Evolutionary conservation across 2,113 vertebrate genomes (phyloP).

Genomic region (Craseonycteris thonglongyai): DNA sequence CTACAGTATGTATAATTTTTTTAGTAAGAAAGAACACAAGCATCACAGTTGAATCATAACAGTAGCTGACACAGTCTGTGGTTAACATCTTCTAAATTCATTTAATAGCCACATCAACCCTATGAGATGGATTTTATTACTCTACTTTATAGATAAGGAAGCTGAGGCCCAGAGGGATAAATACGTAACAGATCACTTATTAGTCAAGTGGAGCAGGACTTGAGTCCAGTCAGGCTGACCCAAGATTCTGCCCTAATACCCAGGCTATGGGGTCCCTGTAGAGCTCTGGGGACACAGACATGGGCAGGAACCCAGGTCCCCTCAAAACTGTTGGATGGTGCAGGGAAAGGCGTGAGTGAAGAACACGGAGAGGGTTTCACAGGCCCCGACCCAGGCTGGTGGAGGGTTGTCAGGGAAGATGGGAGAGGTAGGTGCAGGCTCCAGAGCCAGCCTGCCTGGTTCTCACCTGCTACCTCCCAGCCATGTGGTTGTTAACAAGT

Average conservation of each 20-base stretch:
- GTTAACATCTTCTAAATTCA: neutral
- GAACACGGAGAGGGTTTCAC: fast-evolving
- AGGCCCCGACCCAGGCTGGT: neutral
- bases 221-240: fast-evolving
- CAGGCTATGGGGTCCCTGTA: neutral
- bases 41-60: neutral
- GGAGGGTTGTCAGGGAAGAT: neutral
- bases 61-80: neutral
- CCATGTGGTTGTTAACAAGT: neutral
- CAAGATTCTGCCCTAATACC: neutral
- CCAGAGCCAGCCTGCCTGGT: too few relatives aligned
- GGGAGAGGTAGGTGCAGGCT: neutral
- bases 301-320: neutral
- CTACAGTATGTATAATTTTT: neutral
- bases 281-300: neutral
- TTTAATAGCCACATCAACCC: neutral
- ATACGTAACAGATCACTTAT: too few relatives aligned
- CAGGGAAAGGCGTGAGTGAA: too few relatives aligned
- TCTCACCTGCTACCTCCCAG: neutral
- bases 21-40: neutral
- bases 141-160: neutral
- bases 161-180: neutral
- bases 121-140: neutral
- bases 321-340: neutral
- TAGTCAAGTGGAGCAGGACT: neutral